Evolutionary conservation across 1,140 invertebrate genomes (phyloP).

Genomic region (Drosophila guanche): DNA sequence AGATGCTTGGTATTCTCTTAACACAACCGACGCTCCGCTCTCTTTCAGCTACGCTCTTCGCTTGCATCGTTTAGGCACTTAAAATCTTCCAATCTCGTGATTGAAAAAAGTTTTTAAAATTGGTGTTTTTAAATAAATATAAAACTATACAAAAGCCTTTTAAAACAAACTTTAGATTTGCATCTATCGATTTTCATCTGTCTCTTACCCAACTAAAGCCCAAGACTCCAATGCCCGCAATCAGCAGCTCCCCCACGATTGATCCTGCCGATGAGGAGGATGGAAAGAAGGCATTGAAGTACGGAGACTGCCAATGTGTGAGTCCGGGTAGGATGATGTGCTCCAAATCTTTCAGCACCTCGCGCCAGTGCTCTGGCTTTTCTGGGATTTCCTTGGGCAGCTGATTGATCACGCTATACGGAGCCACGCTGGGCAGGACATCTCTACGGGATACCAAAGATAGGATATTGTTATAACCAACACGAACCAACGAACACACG

Average conservation of each 20-base stretch:
- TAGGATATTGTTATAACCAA: slow-evolving; percentile 4
- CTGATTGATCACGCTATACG: slow-evolving; percentile 89
- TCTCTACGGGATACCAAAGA: slow-evolving; percentile 37
- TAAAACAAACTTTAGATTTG: neutral
- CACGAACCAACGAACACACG: slow-evolving; percentile 2
- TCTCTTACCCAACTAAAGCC: slow-evolving; percentile 94
- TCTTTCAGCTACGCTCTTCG: neutral
- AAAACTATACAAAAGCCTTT: neutral
- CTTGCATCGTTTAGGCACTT: no score
- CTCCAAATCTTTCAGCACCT: slow-evolving; percentile 93
- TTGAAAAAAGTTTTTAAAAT: no score
- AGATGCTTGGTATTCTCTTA: neutral
- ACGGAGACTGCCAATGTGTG: slow-evolving; percentile 96
- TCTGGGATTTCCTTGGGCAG: slow-evolving; percentile 91
- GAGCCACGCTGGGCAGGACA: slow-evolving; percentile 89
- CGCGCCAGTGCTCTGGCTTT: slow-evolving; percentile 90
- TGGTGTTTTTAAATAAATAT: no score
- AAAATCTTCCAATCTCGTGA: no score
- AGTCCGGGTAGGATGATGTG: slow-evolving; percentile 93
- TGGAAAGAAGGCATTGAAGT: slow-evolving; percentile 97
- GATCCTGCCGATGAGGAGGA: slow-evolving; percentile 92
- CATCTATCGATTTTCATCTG: no score
- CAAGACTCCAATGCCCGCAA: slow-evolving; percentile 91
- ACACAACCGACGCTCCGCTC: no score
- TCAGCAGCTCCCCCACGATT: slow-evolving; percentile 94